Evolutionary conservation across 2,888 invertebrate species (phyloP), one percentile per base, ranked within the genome.

Genomic region (Tipula vernalis): DNA sequence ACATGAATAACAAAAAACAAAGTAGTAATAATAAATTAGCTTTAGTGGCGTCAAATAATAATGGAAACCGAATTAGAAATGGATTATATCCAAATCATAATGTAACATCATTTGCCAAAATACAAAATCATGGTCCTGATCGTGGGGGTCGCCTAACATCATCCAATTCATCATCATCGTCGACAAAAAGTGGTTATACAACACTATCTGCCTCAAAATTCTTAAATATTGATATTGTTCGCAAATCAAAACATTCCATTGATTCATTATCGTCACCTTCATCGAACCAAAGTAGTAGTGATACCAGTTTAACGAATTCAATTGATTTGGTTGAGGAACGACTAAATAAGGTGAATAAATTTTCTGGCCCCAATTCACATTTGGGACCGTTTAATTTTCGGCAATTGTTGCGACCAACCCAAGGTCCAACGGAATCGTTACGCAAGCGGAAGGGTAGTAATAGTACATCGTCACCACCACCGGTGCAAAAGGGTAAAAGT

Each of bases 381-480:
- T 93, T 93, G 84, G 95, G 95, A 0, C 95, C 95, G 0, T 95
- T 94, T 90, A 93, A 95, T 89, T 95, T 95, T 89, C 92, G 95
- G 86, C 94, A 94, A 88, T 90, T 95, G 13, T 90, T 95, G 3
- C 91, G 94, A 88, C 95, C 95, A 0, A 95, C 95, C 0, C 91
- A 94, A 87, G 93, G 94, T 1, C 95, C 95, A 0, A 95, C 95
- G 0, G 95, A 95, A 88, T 95, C 95, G 84, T 91, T 95, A 86
- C 92, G 95, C 36, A 95, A 95, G 89, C 91, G 94, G 18, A 94
- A 94, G 90, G 94, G 93, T 0, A 91, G 92, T 2, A 92, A 2
- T 91, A 91, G 44, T 91, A 92, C 89, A 91, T 92, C 88, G 92
- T 93, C 88, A 5, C 88, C 88, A 15, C 44, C 71, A 28, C 86